Evolutionary conservation across 2,888 invertebrate species (phyloP).

Genomic region (Agonopterix alstromeriana): DNA sequence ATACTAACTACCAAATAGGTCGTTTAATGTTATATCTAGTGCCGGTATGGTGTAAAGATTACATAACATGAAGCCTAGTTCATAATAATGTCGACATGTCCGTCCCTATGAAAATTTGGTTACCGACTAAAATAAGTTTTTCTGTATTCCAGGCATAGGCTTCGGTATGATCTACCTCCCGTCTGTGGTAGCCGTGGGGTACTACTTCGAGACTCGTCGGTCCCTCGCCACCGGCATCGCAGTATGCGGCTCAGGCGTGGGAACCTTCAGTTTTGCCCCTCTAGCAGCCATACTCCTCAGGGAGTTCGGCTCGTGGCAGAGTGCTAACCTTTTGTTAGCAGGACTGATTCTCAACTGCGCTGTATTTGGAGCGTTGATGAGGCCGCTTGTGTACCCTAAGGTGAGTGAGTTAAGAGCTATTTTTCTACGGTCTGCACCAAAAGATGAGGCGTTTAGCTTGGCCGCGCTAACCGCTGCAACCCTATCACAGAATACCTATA

Average conservation of each 20-base stretch:
- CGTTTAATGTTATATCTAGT: too few relatives aligned
- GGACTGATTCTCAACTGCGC: constrained; percentile 94
- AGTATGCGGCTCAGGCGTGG: constrained; percentile 95
- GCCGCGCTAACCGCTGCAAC: too few relatives aligned
- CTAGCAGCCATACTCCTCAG: constrained; percentile 87
- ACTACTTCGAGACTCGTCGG: constrained; percentile 97
- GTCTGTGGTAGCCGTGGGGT: constrained; percentile 97
- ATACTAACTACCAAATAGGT: too few relatives aligned
- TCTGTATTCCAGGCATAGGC: constrained; percentile 83
- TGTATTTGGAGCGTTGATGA: constrained; percentile 90
- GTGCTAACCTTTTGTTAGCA: constrained; percentile 93
- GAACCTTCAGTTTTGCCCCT: constrained; percentile 97
- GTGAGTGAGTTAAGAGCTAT: constrained; percentile 28
- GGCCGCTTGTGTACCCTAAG: constrained; percentile 86
- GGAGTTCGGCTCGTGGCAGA: constrained; percentile 90
- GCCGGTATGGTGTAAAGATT: too few relatives aligned
- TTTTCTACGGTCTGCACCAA: not conserved
- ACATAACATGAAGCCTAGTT: too few relatives aligned
- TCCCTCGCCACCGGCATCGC: constrained; percentile 96
- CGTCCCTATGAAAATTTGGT: not conserved
- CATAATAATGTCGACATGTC: not conserved
- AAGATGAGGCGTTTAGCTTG: not conserved
- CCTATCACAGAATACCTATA: too few relatives aligned
- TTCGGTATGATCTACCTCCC: constrained; percentile 96
- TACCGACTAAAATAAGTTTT: not conserved